Percentiles rank a stretch among this genome's conserved stretches.
Conservation (phyloP, 2,797 vertebrate species). For the Arrhamphus sclerolepis region DNA sequence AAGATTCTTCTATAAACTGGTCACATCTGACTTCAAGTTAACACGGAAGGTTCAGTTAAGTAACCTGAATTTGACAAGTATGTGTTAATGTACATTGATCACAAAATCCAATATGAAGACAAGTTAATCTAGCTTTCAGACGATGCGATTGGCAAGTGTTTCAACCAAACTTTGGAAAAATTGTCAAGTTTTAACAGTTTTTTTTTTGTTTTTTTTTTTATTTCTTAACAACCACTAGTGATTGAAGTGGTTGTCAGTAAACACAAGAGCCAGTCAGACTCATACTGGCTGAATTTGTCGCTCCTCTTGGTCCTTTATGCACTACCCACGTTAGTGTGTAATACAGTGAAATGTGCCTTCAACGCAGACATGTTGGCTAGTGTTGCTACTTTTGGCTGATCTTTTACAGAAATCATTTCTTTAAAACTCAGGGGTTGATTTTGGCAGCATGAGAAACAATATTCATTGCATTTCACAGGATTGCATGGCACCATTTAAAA, state of each 20-base stretch:
- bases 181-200: conserved; percentile 6
- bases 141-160: conserved; percentile 47
- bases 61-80: background rate
- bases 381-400: conserved; percentile 30
- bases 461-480: conserved; percentile 10
- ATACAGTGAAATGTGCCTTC: conserved; percentile 14
- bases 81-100: background rate
- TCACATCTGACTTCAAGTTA: conserved; percentile 4
- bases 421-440: conserved; percentile 23
- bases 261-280: background rate
- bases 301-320: conserved; percentile 33
- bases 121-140: conserved; percentile 35
- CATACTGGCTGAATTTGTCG: background rate
- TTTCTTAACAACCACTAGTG: background rate
- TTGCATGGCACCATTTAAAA: conserved; percentile 20
- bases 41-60: conserved; percentile 19
- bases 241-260: conserved; percentile 13
- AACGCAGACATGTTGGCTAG: conserved; percentile 21
- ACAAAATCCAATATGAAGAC: conserved; percentile 48
- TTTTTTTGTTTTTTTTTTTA: conserved; percentile 10
- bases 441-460: conserved; percentile 50
- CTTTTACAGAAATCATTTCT: conserved; percentile 2
- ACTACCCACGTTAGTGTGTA: conserved; percentile 33
- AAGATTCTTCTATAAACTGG: background rate
- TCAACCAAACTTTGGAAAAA: background rate